Evolutionary conservation across 2,797 vertebrate species (phyloP).

Genomic region (Liparis tanakae): DNA sequence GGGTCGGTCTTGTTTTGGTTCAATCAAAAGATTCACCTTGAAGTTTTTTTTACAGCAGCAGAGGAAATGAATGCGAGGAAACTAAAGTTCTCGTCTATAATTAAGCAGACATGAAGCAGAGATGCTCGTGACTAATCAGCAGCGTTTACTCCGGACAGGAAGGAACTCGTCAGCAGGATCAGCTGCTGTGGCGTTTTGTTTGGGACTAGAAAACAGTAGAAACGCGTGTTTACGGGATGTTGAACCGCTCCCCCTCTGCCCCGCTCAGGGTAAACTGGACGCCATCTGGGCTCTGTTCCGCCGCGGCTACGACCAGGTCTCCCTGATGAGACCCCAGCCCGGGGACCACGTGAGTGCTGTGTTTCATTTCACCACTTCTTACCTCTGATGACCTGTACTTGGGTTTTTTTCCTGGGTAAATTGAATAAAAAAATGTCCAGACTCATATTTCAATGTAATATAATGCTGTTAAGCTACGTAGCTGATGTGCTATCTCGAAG

Average conservation of each 20-base stretch:
- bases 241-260: slow-evolving; percentile 18
- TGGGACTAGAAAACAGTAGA: slow-evolving; percentile 40
- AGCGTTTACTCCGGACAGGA: slow-evolving; percentile 20
- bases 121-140: slow-evolving; percentile 23
- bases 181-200: slow-evolving; percentile 41
- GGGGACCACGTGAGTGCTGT: slow-evolving; percentile 88
- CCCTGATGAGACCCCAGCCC: slow-evolving; percentile 90
- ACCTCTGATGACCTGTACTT: slow-evolving; percentile 9
- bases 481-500: not conserved
- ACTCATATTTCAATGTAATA: not conserved
- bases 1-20: not conserved
- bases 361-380: not conserved
- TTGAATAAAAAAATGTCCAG: not conserved
- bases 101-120: not conserved
- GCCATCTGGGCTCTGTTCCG: slow-evolving; percentile 89
- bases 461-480: not conserved
- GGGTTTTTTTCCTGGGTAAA: not conserved
- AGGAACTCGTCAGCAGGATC: slow-evolving; percentile 35
- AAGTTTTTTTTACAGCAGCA: not conserved
- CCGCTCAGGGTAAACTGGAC: slow-evolving; percentile 89
- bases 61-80: not conserved
- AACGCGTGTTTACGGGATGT: slow-evolving; percentile 17
- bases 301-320: slow-evolving; percentile 89
- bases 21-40: not conserved
- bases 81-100: not conserved